Conservation (phyloP, 2,888 invertebrate species). For the Sisyra terminalis region DNA sequence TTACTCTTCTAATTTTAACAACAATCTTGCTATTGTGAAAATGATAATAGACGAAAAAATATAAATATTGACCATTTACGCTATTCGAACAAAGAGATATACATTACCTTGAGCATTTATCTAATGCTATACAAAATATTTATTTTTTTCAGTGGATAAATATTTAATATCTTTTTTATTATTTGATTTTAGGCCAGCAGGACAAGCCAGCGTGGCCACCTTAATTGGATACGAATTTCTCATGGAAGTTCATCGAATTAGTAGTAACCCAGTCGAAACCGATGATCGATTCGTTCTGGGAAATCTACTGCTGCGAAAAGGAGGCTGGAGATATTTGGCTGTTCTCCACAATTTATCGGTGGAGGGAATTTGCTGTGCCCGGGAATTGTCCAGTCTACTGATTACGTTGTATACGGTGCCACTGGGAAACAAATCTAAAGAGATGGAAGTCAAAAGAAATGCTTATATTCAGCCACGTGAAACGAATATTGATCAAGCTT, state of each 20-base stretch:
- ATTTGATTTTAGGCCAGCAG: constrained; percentile 8
- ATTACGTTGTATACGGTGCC: constrained; percentile 30
- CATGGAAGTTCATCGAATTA: constrained; percentile 34
- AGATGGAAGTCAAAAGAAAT: constrained; percentile 2
- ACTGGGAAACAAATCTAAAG: constrained; percentile 16
- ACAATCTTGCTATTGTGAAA: too few species aligned
- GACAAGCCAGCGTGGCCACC: constrained; percentile 35
- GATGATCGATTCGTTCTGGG: constrained; percentile 22
- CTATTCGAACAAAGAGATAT: too few species aligned
- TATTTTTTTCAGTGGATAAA: background rate
- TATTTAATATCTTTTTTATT: constrained; percentile 6
- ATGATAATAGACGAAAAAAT: too few species aligned
- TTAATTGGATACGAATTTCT: constrained; percentile 45
- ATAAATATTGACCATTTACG: too few species aligned
- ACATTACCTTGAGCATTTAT: too few species aligned
- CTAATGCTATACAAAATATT: background rate
- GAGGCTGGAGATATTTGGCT: constrained; percentile 43
- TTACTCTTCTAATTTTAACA: too few species aligned
- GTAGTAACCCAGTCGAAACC: constrained; percentile 5
- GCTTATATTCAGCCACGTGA: background rate
- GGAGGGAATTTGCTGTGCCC: constrained; percentile 40
- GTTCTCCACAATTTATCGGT: constrained; percentile 39
- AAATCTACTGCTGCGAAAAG: constrained; percentile 36
- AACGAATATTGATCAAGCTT: constrained; percentile 5
- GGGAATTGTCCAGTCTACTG: constrained; percentile 40